These are phyloP conservation scores for Diadumene lineata DNA, from an alignment of 92 coral and sea anemone species.

Conservation along the genomic window DNA sequence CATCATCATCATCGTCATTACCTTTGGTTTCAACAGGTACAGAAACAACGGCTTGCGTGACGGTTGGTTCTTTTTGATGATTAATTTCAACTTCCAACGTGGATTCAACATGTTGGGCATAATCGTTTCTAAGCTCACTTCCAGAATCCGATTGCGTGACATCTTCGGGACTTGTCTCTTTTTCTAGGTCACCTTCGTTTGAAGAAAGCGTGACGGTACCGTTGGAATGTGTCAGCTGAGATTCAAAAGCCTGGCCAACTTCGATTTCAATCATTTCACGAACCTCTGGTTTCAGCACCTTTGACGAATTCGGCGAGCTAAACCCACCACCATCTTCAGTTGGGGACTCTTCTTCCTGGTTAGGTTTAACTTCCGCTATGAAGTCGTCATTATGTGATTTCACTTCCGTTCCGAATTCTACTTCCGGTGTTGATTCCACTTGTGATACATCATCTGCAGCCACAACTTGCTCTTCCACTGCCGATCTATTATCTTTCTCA, in stretches of 20 bases:
- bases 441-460: background rate
- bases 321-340: background rate
- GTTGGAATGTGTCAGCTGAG: slow-evolving; percentile 18
- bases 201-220: slow-evolving; percentile 21
- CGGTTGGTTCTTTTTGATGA: background rate
- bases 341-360: slow-evolving; percentile 21
- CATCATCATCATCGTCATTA: slow-evolving; percentile 11
- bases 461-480: background rate
- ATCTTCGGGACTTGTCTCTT: background rate
- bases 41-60: slow-evolving; percentile 5
- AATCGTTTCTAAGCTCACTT: slow-evolving; percentile 5
- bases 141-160: slow-evolving; percentile 20
- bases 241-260: slow-evolving; percentile 38
- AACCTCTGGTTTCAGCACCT: slow-evolving; percentile 39
- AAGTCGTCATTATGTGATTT: background rate
- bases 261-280: slow-evolving; percentile 35
- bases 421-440: background rate
- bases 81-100: background rate
- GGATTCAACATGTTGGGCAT: slow-evolving; percentile 3
- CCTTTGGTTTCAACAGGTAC: slow-evolving; percentile 13
- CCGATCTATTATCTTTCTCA: too few species aligned
- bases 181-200: background rate
- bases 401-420: background rate
- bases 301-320: slow-evolving; percentile 22
- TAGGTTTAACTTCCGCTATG: slow-evolving; percentile 9